phyloP scores from a whole-genome alignment of 2,113 vertebrate species.

The Carassius gibelio region DNA sequence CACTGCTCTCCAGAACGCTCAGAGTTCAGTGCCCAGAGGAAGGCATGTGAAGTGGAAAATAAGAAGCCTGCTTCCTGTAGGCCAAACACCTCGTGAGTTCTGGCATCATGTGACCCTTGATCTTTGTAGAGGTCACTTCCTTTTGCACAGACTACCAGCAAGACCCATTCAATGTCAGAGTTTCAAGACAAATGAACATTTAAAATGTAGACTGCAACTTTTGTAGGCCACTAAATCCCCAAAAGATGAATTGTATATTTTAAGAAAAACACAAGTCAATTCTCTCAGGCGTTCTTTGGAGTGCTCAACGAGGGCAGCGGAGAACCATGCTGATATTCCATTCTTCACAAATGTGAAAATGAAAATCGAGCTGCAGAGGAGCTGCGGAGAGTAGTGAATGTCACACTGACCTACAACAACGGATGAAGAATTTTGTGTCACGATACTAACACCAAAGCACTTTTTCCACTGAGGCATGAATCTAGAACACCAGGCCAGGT shows the following conservation, averaged over 20 bases:
- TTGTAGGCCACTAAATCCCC: not conserved
- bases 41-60: slow-evolving; percentile 69
- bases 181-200: not conserved
- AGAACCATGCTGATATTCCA: slow-evolving; percentile 22
- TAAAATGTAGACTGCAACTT: not conserved
- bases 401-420: slow-evolving; percentile 66
- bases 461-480: slow-evolving; percentile 59
- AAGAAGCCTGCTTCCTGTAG: slow-evolving; percentile 69
- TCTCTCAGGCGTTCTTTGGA: not conserved
- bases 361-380: slow-evolving; percentile 41
- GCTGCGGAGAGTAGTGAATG: slow-evolving; percentile 55
- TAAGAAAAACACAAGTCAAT: not conserved
- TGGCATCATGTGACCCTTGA: slow-evolving; percentile 34
- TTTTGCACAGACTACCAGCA: slow-evolving; percentile 18
- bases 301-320: not conserved
- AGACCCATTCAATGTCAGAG: not conserved
- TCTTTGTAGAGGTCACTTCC: slow-evolving; percentile 39
- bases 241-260: not conserved
- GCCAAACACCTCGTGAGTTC: slow-evolving; percentile 49
- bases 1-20: slow-evolving; percentile 56
- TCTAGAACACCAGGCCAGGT: slow-evolving; percentile 42
- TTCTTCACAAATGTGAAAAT: slow-evolving; percentile 57
- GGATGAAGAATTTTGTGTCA: slow-evolving; percentile 63
- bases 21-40: slow-evolving; percentile 70
- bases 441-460: slow-evolving; percentile 51